Conservation (phyloP, 1,140 invertebrate genomes). For the Cecropterus lyciades region DNA sequence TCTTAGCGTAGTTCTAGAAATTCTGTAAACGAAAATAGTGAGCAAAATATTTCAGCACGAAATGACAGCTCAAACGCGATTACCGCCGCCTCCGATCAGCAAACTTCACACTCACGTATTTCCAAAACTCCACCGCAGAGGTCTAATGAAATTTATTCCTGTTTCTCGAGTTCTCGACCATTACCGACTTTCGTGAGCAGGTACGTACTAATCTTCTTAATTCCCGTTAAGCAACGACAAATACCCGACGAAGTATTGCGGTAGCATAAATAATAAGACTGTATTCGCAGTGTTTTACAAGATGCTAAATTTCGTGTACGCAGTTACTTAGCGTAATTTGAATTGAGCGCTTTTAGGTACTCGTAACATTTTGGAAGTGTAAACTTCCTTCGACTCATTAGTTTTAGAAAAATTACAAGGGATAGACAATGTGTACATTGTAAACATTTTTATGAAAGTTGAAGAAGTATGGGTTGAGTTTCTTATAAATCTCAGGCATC, state of each 20-base stretch:
- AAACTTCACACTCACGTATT: constrained; percentile 55
- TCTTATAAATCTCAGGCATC: no score
- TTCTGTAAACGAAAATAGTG: not conserved
- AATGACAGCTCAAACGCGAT: constrained; percentile 15
- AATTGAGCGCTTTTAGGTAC: not conserved
- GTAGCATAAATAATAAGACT: not conserved
- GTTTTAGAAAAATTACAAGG: no score
- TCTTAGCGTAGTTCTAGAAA: not conserved
- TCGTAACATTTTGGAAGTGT: no score
- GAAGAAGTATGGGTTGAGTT: no score
- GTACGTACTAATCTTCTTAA: constrained; percentile 41
- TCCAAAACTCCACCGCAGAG: constrained; percentile 39
- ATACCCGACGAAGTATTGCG: constrained; percentile 17
- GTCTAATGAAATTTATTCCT: constrained; percentile 50
- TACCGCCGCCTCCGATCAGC: constrained; percentile 32
- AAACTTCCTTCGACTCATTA: no score
- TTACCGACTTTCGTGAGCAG: constrained; percentile 43
- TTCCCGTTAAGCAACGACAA: constrained; percentile 31
- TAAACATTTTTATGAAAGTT: no score
- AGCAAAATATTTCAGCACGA: constrained; percentile 4
- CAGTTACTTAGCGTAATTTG: not conserved
- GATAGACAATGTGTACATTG: no score
- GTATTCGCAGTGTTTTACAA: constrained; percentile 9
- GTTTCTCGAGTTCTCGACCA: constrained; percentile 33
- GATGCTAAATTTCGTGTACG: constrained; percentile 3